phyloP scores from a whole-genome alignment of 1,140 invertebrate genomes.

The Hylyphantes graminicola region DNA sequence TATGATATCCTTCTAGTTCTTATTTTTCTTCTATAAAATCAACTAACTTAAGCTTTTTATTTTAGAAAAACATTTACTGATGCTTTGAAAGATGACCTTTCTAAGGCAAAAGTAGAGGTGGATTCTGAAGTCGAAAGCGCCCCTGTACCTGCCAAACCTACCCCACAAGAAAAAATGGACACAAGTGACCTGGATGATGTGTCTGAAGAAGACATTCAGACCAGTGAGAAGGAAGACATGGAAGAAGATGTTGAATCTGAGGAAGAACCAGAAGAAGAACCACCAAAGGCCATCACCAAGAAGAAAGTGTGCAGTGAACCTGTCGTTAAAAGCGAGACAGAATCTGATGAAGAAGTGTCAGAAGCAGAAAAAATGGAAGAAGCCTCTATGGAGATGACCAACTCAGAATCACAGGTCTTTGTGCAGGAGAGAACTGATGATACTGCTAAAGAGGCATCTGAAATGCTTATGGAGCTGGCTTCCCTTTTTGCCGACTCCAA shows the following conservation, averaged over 20 bases:
- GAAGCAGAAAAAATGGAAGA: neutral
- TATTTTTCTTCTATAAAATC: too few species aligned
- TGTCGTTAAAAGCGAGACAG: conserved; percentile 9
- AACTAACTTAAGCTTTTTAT: neutral
- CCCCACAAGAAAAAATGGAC: conserved; percentile 36
- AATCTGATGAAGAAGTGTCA: conserved; percentile 12
- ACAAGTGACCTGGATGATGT: conserved; percentile 40
- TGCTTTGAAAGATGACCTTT: neutral
- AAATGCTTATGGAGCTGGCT: conserved; percentile 71
- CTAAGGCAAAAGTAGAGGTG: conserved; percentile 22
- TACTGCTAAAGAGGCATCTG: conserved; percentile 66
- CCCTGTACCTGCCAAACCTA: conserved; percentile 8
- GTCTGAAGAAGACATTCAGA: conserved; percentile 24
- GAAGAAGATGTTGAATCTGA: conserved; percentile 58
- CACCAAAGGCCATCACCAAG: conserved; percentile 39
- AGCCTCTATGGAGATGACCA: conserved; percentile 6
- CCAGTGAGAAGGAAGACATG: conserved; percentile 40
- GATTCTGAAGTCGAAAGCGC: neutral
- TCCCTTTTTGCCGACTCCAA: conserved; percentile 61
- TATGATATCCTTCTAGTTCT: too few species aligned
- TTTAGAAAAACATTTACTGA: conserved; percentile 49
- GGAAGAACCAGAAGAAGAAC: conserved; percentile 51
- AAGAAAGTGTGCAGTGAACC: conserved; percentile 63
- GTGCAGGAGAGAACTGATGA: neutral
- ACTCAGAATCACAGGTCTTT: neutral